Base-by-base conservation (phyloP, 2,888 invertebrate genomes). In the Fragum fragum region DNA sequence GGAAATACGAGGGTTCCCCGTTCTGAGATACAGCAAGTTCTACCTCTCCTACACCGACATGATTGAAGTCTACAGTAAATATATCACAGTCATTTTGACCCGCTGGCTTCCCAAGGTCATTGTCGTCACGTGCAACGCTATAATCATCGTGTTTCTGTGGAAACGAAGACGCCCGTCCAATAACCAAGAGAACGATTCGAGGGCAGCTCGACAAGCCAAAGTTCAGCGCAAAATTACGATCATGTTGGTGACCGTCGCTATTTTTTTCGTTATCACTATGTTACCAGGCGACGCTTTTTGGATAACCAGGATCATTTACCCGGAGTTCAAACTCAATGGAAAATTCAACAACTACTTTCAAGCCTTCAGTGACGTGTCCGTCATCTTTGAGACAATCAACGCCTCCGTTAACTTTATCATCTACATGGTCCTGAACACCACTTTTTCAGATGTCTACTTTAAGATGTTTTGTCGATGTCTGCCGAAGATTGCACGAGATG, bases 351-450 rank as follows among this genome's bases (percentile, higher is more conserved):
- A 81, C 47, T 14, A 73, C 11, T 81, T 76, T 52, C 23, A 57
- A 0, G 73, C 71, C 0, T 23, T 71, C n/a, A 84, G 81, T 26
- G 81, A 78, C 26, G 29, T 81, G 1, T 26, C 71, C 23, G n/a
- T 70, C 1, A 53, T 78, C 23, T 73, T 81, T 28, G 78, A 78
- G n/a, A 76, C 81, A 29, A 69, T 84, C 21, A 84, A 84, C 47
- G 74, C 84, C 0, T 81, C 84, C 0, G 73, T 76, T 1, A 84
- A 84, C 42, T 84, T 84, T 68, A 61, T 84, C 26, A 78, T 84
- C 14, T 81, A 84, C 66, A 78, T 84, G 76, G 69, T 63, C 0
- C 52, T 69, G 1, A 84, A 74, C 61, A 59, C 59, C 23, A 55
- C 75, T 21, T 84, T 81, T 57, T 72, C 76, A 0, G 52, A 39